A percentile compares a stretch with the other conserved stretches of the same genome.
These are phyloP conservation scores for Barypeithes pellucidus DNA, from an alignment of 2,888 invertebrate species.

Conservation along the genomic window DNA sequence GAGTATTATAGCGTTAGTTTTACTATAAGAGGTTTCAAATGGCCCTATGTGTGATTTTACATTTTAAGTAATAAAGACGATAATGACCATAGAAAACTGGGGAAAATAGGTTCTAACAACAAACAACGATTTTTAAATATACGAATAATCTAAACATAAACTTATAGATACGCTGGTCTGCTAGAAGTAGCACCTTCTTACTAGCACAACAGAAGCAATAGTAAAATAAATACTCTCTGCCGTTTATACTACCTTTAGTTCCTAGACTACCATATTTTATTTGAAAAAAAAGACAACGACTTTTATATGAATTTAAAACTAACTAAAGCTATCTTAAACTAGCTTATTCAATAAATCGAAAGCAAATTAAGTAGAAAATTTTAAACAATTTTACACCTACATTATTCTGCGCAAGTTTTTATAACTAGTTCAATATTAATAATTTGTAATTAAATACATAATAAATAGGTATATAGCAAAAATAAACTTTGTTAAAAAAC, in stretches of 20 bases:
- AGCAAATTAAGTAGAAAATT: background rate
- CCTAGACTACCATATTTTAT: conserved; percentile 45
- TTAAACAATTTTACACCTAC: background rate
- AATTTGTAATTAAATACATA: conserved; percentile 26
- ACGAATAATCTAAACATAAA: background rate
- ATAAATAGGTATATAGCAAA: conserved; percentile 26
- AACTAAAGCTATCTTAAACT: conserved; percentile 13
- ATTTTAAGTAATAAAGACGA: conserved; percentile 25
- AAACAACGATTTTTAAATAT: conserved; percentile 40
- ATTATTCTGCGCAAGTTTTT: conserved; percentile 29
- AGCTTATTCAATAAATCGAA: background rate
- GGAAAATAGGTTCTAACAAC: conserved; percentile 10
- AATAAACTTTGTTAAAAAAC: conserved; percentile 23
- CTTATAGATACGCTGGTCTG: conserved; percentile 7
- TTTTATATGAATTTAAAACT: conserved; percentile 31
- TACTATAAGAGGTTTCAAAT: conserved; percentile 42
- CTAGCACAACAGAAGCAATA: background rate
- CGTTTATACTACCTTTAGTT: conserved; percentile 39
- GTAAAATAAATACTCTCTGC: conserved; percentile 9
- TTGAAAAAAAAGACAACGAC: conserved; percentile 16
- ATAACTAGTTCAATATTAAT: conserved; percentile 39
- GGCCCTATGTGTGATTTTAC: conserved; percentile 28
- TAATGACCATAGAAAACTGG: background rate
- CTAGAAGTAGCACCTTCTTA: conserved; percentile 9
- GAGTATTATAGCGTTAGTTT: conserved; percentile 47